Evolutionary conservation across 2,888 invertebrate genomes (phyloP).

Genomic region (Macropis europaea): DNA sequence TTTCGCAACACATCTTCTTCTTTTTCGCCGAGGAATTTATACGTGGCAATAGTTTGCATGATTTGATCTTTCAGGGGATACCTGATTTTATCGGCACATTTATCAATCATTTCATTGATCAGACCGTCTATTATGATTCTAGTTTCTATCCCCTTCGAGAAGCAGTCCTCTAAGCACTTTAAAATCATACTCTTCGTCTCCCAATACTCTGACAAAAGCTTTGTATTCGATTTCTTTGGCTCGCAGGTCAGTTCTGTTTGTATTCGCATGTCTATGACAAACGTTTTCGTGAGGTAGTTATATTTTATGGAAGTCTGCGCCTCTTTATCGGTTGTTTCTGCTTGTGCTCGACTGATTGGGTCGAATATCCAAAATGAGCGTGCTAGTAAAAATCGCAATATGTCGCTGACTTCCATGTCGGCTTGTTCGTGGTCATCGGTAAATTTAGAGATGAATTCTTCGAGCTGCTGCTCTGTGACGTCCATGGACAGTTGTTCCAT

Average conservation of each 20-base stretch:
- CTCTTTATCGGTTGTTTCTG: slow-evolving; percentile 20
- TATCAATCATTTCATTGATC: slow-evolving; percentile 57
- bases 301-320: slow-evolving; percentile 54
- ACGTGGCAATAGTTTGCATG: slow-evolving; percentile 59
- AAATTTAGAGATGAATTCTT: neutral
- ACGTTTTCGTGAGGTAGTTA: slow-evolving; percentile 38
- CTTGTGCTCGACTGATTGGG: neutral
- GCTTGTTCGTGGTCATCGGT: neutral
- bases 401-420: slow-evolving; percentile 38
- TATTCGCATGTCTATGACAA: slow-evolving; percentile 50
- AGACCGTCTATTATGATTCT: slow-evolving; percentile 41
- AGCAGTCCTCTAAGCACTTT: slow-evolving; percentile 47
- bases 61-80: slow-evolving; percentile 47
- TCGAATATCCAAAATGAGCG: slow-evolving; percentile 64
- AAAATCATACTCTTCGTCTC: slow-evolving; percentile 40
- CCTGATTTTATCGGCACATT: slow-evolving; percentile 44
- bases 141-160: slow-evolving; percentile 44
- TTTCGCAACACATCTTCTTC: slow-evolving; percentile 61
- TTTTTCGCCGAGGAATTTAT: slow-evolving; percentile 27
- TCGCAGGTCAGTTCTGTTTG: slow-evolving; percentile 65
- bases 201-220: slow-evolving; percentile 52
- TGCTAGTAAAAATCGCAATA: slow-evolving; percentile 50
- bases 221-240: slow-evolving; percentile 62
- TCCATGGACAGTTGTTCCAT: slow-evolving; percentile 3
- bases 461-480: neutral